Conservation (phyloP, 2,888 invertebrate genomes). For the Phorcus lineatus region DNA sequence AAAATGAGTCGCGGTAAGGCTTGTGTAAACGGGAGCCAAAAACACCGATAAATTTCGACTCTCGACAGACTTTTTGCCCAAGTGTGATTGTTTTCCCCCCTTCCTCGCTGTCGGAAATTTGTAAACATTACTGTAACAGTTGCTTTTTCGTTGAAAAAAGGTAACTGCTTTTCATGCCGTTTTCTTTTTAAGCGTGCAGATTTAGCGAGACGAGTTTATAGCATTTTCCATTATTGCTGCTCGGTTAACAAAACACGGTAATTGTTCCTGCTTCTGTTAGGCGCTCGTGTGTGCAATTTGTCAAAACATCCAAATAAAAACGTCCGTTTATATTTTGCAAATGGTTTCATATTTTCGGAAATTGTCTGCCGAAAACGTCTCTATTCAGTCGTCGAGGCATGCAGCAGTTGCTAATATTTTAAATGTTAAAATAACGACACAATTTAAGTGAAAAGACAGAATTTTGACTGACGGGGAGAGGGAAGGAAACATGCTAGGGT, state of each 20-base stretch:
- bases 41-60: conserved; percentile 22
- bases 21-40: conserved; percentile 8
- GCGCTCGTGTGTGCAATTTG: neutral
- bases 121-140: conserved; percentile 4
- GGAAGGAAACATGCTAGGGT: too few relatives aligned
- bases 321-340: neutral
- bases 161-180: too few relatives aligned
- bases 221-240: too few relatives aligned
- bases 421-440: conserved; percentile 11
- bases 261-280: neutral
- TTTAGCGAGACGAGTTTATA: too few relatives aligned
- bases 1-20: neutral
- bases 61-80: neutral
- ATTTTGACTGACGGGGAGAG: neutral
- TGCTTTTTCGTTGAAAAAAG: neutral
- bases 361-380: neutral
- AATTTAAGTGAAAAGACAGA: neutral
- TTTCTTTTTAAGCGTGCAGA: too few relatives aligned
- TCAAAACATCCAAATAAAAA: neutral
- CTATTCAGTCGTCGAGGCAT: neutral
- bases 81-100: neutral
- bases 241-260: neutral
- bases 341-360: neutral
- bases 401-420: neutral
- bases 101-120: conserved; percentile 1